Conservation (phyloP, 2,888 invertebrate genomes). For the Parnassius glacialis region DNA sequence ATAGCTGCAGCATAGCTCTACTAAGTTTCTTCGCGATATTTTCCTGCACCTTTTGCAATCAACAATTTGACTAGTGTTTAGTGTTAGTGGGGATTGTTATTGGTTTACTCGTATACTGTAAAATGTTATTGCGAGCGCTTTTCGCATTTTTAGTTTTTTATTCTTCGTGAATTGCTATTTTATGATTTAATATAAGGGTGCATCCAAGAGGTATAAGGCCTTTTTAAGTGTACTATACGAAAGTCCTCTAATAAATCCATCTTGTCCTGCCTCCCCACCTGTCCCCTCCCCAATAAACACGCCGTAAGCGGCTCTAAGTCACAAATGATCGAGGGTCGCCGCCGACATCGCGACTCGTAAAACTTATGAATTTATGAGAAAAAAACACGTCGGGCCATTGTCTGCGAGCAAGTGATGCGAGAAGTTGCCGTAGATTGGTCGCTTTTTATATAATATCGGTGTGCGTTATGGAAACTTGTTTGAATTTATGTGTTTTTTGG, state of each 20-base stretch:
- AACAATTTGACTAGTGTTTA: no score
- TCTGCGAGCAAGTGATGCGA: slow-evolving; percentile 7
- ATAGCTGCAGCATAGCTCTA: no score
- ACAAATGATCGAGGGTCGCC: slow-evolving; percentile 19
- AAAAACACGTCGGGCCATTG: slow-evolving; percentile 19
- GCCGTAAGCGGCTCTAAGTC: slow-evolving; percentile 40
- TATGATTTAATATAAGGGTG: no score
- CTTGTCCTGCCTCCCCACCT: slow-evolving; percentile 35
- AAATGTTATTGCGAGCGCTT: no score
- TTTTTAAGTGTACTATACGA: slow-evolving; percentile 5
- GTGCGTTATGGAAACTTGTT: not conserved
- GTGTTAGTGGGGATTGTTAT: no score
- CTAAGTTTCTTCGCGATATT: no score
- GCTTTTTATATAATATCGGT: not conserved
- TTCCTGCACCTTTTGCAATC: no score
- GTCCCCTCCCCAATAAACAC: slow-evolving; percentile 46
- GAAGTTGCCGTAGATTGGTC: not conserved
- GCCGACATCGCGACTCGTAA: slow-evolving; percentile 40
- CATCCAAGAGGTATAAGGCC: not conserved
- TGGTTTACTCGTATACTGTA: no score
- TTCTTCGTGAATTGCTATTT: no score
- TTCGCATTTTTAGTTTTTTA: no score
- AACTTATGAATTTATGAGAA: slow-evolving; percentile 61
- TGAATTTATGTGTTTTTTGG: not conserved
- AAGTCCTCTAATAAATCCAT: slow-evolving; percentile 18